Conservation (phyloP, 2,113 vertebrate genomes). For the Lycocorax pyrrhopterus region DNA sequence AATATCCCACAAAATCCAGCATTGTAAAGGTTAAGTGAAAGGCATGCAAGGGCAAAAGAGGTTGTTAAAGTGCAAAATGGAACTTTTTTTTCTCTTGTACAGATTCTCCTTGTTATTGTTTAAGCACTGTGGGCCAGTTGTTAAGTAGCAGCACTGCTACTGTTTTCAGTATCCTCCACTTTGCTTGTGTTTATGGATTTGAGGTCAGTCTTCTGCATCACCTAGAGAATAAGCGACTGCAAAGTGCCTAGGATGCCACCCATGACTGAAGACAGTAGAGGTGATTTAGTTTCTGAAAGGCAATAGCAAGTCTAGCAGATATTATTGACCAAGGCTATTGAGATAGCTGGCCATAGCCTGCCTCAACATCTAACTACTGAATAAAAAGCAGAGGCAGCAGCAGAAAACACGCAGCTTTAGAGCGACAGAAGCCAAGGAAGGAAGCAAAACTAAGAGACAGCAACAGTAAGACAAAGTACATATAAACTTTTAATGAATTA, state of each 20-base stretch:
- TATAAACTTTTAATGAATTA: conserved; percentile 93
- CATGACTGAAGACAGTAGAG: neutral
- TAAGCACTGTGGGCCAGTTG: neutral
- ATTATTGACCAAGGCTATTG: neutral
- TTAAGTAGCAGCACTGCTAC: neutral
- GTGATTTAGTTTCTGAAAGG: neutral
- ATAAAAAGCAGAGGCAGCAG: neutral
- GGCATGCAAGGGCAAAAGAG: neutral
- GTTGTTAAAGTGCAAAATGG: neutral
- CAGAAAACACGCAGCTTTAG: neutral
- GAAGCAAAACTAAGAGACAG: conserved; percentile 45
- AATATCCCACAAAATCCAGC: neutral
- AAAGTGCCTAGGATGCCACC: neutral
- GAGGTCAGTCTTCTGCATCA: neutral
- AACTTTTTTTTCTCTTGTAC: neutral
- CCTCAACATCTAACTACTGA: neutral
- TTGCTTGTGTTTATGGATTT: neutral
- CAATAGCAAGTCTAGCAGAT: neutral
- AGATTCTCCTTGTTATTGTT: neutral
- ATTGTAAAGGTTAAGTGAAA: neutral
- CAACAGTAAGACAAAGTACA: conserved; percentile 80
- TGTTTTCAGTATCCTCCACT: neutral
- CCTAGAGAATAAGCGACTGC: neutral
- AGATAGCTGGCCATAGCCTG: neutral
- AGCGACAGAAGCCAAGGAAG: neutral